Evolutionary conservation across 2,888 invertebrate species (phyloP).

Genomic region (Eurois occulta): DNA sequence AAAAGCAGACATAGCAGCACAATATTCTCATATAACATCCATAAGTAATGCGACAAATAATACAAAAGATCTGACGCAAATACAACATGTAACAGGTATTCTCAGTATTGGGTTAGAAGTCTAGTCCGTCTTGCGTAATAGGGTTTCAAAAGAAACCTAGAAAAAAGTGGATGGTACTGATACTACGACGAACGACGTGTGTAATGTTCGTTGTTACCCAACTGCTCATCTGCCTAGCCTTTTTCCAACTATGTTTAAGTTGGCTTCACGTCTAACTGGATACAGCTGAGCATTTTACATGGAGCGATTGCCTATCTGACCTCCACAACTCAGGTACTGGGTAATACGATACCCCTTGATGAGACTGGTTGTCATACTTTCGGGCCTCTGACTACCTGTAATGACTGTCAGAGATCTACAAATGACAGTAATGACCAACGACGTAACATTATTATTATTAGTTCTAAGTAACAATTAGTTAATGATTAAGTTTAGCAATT

Average conservation of each 20-base stretch:
- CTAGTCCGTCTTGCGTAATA: constrained; percentile 37
- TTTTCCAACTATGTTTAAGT: background rate
- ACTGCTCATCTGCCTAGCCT: background rate
- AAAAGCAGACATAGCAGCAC: background rate
- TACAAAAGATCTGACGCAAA: constrained; percentile 27
- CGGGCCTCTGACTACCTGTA: no score
- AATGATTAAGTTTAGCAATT: no score
- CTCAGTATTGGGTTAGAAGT: constrained; percentile 19
- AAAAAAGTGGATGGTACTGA: background rate
- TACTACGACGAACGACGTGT: background rate
- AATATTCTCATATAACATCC: background rate
- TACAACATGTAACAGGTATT: constrained; percentile 28
- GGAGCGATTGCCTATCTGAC: background rate
- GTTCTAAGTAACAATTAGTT: no score
- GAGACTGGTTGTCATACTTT: background rate
- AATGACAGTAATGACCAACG: no score
- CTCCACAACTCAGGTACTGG: background rate
- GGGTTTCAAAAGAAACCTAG: constrained; percentile 29
- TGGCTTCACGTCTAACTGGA: background rate
- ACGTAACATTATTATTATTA: no score
- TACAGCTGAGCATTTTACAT: background rate
- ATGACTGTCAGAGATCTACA: no score
- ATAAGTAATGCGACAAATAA: constrained; percentile 21
- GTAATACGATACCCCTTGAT: no score
- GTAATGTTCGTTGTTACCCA: background rate